Conservation (phyloP, 2,797 vertebrate genomes). For the Halcyon smyrnensis region DNA sequence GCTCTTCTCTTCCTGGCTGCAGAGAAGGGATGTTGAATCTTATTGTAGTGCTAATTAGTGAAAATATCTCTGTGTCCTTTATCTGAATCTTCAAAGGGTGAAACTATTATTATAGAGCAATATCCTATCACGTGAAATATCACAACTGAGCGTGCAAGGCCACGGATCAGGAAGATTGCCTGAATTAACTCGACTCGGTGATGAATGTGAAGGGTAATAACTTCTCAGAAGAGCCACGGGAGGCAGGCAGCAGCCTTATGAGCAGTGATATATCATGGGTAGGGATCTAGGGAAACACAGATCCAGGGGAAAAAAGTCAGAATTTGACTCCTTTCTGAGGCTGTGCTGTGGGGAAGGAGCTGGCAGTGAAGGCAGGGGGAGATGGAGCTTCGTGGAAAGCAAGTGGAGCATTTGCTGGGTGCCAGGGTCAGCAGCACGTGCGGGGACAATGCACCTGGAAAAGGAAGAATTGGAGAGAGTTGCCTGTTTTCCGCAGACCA, state of each 20-base stretch:
- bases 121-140: conserved; percentile 52
- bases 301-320: conserved; percentile 14
- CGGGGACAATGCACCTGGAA: fast-evolving
- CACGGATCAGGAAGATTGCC: conserved; percentile 56
- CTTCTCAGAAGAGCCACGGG: conserved; percentile 57
- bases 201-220: conserved; percentile 62
- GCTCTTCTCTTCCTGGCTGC: background rate
- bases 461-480: background rate
- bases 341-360: background rate
- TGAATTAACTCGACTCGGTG: conserved; percentile 36
- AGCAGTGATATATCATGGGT: conserved; percentile 41
- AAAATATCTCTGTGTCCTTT: conserved; percentile 63
- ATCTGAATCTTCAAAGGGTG: conserved; percentile 56
- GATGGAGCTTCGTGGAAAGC: background rate
- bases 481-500: background rate
- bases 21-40: background rate
- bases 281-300: background rate
- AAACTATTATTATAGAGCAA: conserved; percentile 38
- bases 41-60: conserved; percentile 20
- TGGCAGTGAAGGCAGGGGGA: background rate
- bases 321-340: background rate
- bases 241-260: conserved; percentile 62
- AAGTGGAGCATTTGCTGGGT: fast-evolving
- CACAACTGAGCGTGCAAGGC: conserved; percentile 23
- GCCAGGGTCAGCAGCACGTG: fast-evolving